Conservation (phyloP, 35 echinoderm and acorn worm species). For the Amphiura filiformis region DNA sequence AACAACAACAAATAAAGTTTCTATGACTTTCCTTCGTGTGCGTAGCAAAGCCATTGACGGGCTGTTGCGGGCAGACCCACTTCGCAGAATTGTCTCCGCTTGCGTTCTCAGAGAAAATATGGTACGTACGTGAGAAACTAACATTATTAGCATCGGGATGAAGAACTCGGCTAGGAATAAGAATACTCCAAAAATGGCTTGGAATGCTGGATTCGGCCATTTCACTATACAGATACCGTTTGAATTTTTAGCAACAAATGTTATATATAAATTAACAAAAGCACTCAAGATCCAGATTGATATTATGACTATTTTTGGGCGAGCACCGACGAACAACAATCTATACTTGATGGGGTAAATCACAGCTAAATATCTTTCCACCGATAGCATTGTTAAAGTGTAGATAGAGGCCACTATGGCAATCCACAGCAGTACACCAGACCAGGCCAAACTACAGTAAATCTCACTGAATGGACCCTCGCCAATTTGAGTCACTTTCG, state of each 20-base stretch:
- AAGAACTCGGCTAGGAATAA: constrained; percentile 70
- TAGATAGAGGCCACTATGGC: constrained; percentile 64
- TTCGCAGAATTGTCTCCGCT: constrained; percentile 11
- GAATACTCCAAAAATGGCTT: constrained; percentile 35
- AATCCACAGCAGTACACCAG: constrained; percentile 71
- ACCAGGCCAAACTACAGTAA: constrained; percentile 71
- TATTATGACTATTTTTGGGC: constrained; percentile 25
- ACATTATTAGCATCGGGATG: constrained; percentile 77
- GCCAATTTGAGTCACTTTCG: neutral
- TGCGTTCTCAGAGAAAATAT: constrained; percentile 40
- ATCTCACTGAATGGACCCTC: constrained; percentile 26
- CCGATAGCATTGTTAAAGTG: constrained; percentile 56
- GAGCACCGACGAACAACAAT: constrained; percentile 36
- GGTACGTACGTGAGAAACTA: constrained; percentile 46
- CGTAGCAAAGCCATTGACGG: constrained; percentile 26
- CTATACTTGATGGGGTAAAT: constrained; percentile 71
- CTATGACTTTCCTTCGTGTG: constrained; percentile 57
- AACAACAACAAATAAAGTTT: constrained; percentile 77
- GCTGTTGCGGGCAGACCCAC: neutral
- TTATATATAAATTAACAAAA: constrained; percentile 41
- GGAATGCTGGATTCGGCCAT: constrained; percentile 23
- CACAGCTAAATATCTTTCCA: constrained; percentile 83
- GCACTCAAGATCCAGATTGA: constrained; percentile 52
- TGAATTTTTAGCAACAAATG: neutral
- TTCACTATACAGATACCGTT: constrained; percentile 30